These are phyloP conservation scores for Apis florea DNA, from an alignment of 1,140 invertebrate species.

Conservation along the genomic window DNA sequence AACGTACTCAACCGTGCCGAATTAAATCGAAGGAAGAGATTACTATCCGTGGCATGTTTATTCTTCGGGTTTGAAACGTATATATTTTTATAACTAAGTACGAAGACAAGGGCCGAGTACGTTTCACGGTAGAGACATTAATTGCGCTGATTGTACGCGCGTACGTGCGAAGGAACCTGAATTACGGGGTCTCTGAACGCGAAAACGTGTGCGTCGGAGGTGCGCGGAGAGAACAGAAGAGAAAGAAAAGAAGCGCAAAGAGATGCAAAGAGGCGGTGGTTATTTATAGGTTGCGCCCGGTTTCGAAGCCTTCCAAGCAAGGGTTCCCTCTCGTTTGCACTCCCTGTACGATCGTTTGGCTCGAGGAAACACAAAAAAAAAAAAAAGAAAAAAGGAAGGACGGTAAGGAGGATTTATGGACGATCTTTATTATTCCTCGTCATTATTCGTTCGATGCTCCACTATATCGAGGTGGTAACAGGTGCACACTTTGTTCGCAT, in stretches of 20 bases:
- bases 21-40: slow-evolving; percentile 9
- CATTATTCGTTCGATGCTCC: slow-evolving; percentile 47
- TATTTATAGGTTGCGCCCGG: slow-evolving; percentile 61
- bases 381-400: slow-evolving; percentile 15
- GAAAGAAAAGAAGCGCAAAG: slow-evolving; percentile 57
- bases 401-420: slow-evolving; percentile 1
- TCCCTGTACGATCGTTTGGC: slow-evolving; percentile 5
- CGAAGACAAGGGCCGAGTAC: neutral
- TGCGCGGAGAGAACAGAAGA: slow-evolving; percentile 11
- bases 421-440: slow-evolving; percentile 54
- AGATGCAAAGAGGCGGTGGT: slow-evolving; percentile 56
- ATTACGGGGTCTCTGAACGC: slow-evolving; percentile 63
- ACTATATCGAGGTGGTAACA: slow-evolving; percentile 37
- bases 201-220: slow-evolving; percentile 57
- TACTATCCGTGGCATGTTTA: neutral
- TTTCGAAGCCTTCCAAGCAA: slow-evolving; percentile 44
- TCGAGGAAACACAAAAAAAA: slow-evolving; percentile 29
- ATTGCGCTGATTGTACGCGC: slow-evolving; percentile 53
- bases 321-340: slow-evolving; percentile 11
- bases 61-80: neutral
- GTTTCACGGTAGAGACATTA: slow-evolving; percentile 46
- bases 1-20: neutral
- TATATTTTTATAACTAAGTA: slow-evolving; percentile 4
- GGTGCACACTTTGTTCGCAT: slow-evolving; percentile 42
- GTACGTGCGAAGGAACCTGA: slow-evolving; percentile 64